A percentile compares a stretch with the other conserved stretches of the same genome.
Conservation (phyloP, 2,113 vertebrate species). For the Puntigrus tetrazona region DNA sequence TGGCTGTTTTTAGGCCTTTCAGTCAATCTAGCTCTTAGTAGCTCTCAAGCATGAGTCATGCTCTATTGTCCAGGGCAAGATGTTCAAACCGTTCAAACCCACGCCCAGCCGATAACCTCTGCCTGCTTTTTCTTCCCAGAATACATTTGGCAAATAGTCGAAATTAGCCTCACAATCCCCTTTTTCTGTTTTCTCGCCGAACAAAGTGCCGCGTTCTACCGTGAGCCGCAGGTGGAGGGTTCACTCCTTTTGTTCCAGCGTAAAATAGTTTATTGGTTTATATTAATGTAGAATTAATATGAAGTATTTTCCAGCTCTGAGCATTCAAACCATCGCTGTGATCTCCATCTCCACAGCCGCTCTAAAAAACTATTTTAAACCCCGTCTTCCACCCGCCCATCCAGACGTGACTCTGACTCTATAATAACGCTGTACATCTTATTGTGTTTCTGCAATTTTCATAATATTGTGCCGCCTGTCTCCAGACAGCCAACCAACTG, state of each 20-base stretch:
- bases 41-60: conserved; percentile 7
- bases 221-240: not conserved
- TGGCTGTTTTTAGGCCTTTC: not conserved
- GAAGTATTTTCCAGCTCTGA: not conserved
- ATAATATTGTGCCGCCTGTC: not conserved
- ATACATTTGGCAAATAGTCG: conserved; percentile 9
- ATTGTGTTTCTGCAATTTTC: conserved; percentile 17
- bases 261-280: no score
- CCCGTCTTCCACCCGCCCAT: not conserved
- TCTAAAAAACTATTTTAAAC: conserved; percentile 10
- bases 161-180: conserved; percentile 5
- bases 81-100: not conserved
- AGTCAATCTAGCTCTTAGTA: not conserved
- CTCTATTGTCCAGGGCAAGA: conserved; percentile 8
- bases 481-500: not conserved
- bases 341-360: conserved; percentile 12
- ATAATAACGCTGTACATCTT: not conserved
- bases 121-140: not conserved
- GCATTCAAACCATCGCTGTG: conserved; percentile 12
- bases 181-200: not conserved
- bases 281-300: no score
- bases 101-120: not conserved
- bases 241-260: conserved; percentile 19
- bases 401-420: not conserved
- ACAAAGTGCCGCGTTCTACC: not conserved